Percentiles rank a stretch among this genome's conserved stretches.
These are phyloP conservation scores for Tribolium castaneum DNA, from an alignment of 1,140 invertebrate genomes.

Conservation along the genomic window DNA sequence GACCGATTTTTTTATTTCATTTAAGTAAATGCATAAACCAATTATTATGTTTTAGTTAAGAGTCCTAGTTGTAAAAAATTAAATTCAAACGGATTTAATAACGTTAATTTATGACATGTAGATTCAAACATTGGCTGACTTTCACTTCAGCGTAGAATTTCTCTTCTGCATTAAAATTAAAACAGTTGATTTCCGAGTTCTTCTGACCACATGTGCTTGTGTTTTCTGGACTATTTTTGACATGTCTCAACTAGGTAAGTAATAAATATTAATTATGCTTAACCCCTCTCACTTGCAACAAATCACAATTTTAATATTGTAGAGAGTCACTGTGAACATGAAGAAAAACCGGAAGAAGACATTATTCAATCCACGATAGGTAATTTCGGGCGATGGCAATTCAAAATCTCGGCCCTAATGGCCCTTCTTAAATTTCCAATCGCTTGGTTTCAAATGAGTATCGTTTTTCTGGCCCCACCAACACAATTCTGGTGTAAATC, in stretches of 20 bases:
- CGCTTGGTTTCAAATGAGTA: slow-evolving; percentile 75
- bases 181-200: slow-evolving; percentile 33
- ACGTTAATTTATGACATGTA: slow-evolving; percentile 8
- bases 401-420: slow-evolving; percentile 73
- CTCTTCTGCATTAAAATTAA: slow-evolving; percentile 24
- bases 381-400: slow-evolving; percentile 78
- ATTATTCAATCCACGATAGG: slow-evolving; percentile 67
- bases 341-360: slow-evolving; percentile 46
- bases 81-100: slow-evolving; percentile 2
- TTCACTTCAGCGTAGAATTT: slow-evolving; percentile 26
- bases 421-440: slow-evolving; percentile 75
- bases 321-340: not conserved
- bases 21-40: too few species aligned
- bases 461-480: slow-evolving; percentile 74
- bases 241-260: slow-evolving; percentile 16
- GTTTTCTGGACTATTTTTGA: slow-evolving; percentile 8
- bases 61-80: not conserved
- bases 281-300: too few species aligned
- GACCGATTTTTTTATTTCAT: too few species aligned
- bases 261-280: not conserved
- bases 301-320: not conserved
- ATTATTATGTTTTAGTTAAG: not conserved
- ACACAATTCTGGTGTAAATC: slow-evolving; percentile 70
- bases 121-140: slow-evolving; percentile 5
- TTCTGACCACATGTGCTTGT: not conserved